Evolutionary conservation across 2,888 invertebrate genomes (phyloP).

Genomic region (Belgica antarctica): DNA sequence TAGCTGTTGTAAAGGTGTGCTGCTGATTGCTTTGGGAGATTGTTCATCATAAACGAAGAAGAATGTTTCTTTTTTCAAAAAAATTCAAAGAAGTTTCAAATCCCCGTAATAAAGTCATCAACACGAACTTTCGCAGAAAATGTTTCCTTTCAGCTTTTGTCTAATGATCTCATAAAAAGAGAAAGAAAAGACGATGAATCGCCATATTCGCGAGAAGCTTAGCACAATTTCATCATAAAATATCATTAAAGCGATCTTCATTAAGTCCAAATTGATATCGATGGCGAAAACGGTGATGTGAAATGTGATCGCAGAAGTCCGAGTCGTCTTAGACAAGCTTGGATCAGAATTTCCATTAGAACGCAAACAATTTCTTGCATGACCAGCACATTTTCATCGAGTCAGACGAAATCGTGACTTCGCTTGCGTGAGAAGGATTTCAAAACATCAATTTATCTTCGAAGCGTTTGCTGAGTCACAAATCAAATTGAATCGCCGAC

Average conservation of each 20-base stretch:
- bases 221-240: neutral
- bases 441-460: neutral
- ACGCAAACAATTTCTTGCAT: too few relatives aligned
- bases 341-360: too few relatives aligned
- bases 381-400: too few relatives aligned
- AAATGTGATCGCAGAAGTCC: too few relatives aligned
- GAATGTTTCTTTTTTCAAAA: too few relatives aligned
- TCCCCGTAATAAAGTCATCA: conserved; percentile 43
- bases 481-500: too few relatives aligned
- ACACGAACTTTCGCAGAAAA: neutral
- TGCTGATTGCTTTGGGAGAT: conserved; percentile 17
- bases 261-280: neutral
- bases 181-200: neutral
- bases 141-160: neutral
- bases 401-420: too few relatives aligned
- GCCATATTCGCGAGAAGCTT: neutral
- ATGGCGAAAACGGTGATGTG: neutral
- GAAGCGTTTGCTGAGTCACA: neutral
- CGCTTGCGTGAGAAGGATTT: too few relatives aligned
- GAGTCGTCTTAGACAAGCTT: too few relatives aligned
- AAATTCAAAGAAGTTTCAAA: neutral
- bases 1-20: neutral
- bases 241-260: neutral
- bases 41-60: neutral
- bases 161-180: neutral